These are phyloP conservation scores for Lottia gigantea DNA, from an alignment of 2,888 invertebrate species.

Conservation along the genomic window DNA sequence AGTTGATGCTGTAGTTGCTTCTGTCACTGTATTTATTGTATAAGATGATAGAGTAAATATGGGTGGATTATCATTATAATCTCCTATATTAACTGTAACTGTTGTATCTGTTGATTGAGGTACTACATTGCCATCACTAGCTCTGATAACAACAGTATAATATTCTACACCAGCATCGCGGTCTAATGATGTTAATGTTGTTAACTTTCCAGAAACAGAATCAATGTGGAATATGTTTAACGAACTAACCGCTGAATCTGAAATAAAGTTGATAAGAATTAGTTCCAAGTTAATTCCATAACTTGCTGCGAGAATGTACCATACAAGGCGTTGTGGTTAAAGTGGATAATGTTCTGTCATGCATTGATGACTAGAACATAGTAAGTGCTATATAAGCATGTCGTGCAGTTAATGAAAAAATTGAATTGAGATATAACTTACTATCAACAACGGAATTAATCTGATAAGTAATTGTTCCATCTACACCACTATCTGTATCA, in stretches of 20 bases:
- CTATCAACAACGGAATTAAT: slow-evolving; percentile 24
- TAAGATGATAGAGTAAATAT: slow-evolving; percentile 17
- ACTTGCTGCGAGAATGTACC: too few relatives aligned
- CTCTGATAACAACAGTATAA: slow-evolving; percentile 21
- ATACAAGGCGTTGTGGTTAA: too few relatives aligned
- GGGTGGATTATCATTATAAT: slow-evolving; percentile 34
- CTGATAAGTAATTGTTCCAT: slow-evolving; percentile 48
- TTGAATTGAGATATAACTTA: neutral
- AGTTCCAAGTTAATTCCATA: too few relatives aligned
- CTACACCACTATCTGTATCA: slow-evolving; percentile 40
- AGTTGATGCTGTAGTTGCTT: slow-evolving; percentile 29
- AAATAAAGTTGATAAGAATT: neutral
- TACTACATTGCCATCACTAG: slow-evolving; percentile 20
- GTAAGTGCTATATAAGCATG: neutral
- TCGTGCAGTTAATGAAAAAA: too few relatives aligned
- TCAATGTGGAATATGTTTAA: slow-evolving; percentile 40
- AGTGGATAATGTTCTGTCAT: too few relatives aligned
- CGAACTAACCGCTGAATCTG: slow-evolving; percentile 22
- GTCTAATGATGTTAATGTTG: slow-evolving; percentile 35
- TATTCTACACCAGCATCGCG: slow-evolving; percentile 33
- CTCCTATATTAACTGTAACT: slow-evolving; percentile 23
- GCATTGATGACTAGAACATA: neutral
- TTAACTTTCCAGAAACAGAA: slow-evolving; percentile 36
- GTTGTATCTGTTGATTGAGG: slow-evolving; percentile 6
- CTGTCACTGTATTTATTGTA: slow-evolving; percentile 27